Conservation (phyloP, 2,113 vertebrate genomes). For the Myxocyprinus asiaticus region DNA sequence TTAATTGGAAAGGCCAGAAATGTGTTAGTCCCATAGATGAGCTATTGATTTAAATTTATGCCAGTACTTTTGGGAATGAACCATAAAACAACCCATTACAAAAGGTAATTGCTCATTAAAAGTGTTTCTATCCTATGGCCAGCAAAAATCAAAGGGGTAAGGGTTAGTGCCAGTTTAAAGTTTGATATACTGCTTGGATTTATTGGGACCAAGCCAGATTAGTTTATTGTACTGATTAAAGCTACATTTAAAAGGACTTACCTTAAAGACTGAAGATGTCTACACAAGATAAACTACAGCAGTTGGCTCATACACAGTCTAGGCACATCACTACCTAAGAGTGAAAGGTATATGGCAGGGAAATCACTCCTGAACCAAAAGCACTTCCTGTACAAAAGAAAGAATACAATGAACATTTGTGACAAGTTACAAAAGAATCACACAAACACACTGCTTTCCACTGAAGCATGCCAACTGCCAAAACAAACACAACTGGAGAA, state of each 20-base stretch:
- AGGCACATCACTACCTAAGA: neutral
- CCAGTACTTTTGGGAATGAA: slow-evolving; percentile 59
- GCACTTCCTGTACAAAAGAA: too few relatives aligned
- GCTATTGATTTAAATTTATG: slow-evolving; percentile 72
- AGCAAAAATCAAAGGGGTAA: slow-evolving; percentile 42
- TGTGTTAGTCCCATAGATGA: slow-evolving; percentile 52
- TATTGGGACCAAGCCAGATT: neutral
- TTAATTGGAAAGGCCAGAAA: slow-evolving; percentile 46
- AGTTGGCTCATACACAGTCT: neutral
- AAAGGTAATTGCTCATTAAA: slow-evolving; percentile 72
- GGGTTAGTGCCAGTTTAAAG: neutral
- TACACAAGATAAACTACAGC: neutral
- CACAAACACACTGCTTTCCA: neutral
- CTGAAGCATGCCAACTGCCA: neutral
- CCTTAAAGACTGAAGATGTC: neutral
- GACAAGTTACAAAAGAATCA: too few relatives aligned
- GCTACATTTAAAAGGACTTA: neutral
- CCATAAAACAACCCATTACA: slow-evolving; percentile 71
- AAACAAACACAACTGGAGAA: neutral
- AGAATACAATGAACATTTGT: too few relatives aligned
- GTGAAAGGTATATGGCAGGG: neutral
- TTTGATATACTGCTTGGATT: neutral
- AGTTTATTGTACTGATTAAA: neutral
- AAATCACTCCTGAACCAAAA: neutral
- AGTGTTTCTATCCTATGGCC: slow-evolving; percentile 61